phyloP scores from a whole-genome alignment of 2,888 invertebrate genomes.

The Nebria salina region DNA sequence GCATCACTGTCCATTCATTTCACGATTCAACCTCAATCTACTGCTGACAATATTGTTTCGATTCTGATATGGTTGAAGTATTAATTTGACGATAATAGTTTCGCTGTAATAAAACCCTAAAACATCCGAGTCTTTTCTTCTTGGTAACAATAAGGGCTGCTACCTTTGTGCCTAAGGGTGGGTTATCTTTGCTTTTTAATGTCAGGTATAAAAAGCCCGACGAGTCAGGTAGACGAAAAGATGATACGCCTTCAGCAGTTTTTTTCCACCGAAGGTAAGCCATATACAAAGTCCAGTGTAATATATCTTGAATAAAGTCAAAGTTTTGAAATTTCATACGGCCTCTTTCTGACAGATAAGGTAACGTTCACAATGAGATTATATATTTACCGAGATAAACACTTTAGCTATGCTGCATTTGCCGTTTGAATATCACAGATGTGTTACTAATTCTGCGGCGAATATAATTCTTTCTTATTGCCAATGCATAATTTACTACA shows the following conservation, averaged over 20 bases:
- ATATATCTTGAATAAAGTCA: slow-evolving; percentile 41
- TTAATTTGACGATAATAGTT: slow-evolving; percentile 41
- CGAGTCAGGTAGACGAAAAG: slow-evolving; percentile 2
- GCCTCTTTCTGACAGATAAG: slow-evolving; percentile 10
- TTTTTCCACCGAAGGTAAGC: slow-evolving; percentile 11
- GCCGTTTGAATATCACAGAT: not conserved
- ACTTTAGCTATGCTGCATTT: not conserved
- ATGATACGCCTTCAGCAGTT: not conserved
- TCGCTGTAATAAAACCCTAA: slow-evolving; percentile 32
- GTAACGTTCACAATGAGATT: slow-evolving; percentile 6
- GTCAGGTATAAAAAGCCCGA: slow-evolving; percentile 5
- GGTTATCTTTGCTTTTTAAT: not conserved
- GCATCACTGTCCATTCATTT: not conserved
- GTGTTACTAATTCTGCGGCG: not conserved
- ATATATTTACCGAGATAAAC: slow-evolving; percentile 2
- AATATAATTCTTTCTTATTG: too few relatives aligned
- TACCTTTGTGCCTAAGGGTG: not conserved
- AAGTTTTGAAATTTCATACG: slow-evolving; percentile 44
- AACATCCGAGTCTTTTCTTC: slow-evolving; percentile 35
- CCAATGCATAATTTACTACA: too few relatives aligned
- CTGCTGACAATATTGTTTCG: not conserved
- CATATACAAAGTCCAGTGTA: slow-evolving; percentile 36
- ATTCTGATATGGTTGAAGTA: slow-evolving; percentile 38
- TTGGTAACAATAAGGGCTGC: slow-evolving; percentile 2
- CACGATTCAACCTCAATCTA: slow-evolving; percentile 3